phyloP scores from a whole-genome alignment of 1,140 invertebrate genomes.

The Meloidogyne hapla region DNA sequence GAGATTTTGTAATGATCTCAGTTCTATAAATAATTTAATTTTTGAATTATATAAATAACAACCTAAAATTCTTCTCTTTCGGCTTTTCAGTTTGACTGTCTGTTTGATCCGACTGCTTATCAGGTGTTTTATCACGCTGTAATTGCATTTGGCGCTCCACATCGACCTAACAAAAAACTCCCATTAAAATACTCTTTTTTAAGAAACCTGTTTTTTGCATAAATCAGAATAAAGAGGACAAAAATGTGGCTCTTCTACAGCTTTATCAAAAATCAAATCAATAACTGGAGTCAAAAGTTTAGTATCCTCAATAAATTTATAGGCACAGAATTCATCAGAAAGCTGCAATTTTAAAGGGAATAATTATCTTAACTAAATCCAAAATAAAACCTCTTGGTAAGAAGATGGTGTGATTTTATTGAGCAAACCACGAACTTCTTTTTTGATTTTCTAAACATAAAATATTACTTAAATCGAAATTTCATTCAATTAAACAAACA shows the following conservation, averaged over 20 bases:
- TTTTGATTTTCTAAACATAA: constrained; percentile 34
- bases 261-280: constrained; percentile 60
- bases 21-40: constrained; percentile 13
- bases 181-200: constrained; percentile 15
- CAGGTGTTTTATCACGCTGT: background rate
- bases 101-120: background rate
- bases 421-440: constrained; percentile 53
- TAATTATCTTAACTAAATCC: background rate
- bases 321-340: constrained; percentile 47
- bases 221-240: constrained; percentile 58
- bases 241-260: constrained; percentile 62
- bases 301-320: constrained; percentile 42
- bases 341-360: constrained; percentile 13
- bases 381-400: constrained; percentile 38
- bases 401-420: constrained; percentile 61
- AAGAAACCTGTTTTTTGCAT: constrained; percentile 51
- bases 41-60: background rate
- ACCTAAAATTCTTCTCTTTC: constrained; percentile 6
- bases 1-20: constrained; percentile 41
- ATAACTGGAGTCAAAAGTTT: constrained; percentile 43
- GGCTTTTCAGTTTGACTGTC: background rate
- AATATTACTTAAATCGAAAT: background rate
- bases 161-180: background rate
- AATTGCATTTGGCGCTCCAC: background rate
- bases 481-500: background rate